phyloP scores from a whole-genome alignment of 2,797 vertebrate species.

The Vultur gryphus region DNA sequence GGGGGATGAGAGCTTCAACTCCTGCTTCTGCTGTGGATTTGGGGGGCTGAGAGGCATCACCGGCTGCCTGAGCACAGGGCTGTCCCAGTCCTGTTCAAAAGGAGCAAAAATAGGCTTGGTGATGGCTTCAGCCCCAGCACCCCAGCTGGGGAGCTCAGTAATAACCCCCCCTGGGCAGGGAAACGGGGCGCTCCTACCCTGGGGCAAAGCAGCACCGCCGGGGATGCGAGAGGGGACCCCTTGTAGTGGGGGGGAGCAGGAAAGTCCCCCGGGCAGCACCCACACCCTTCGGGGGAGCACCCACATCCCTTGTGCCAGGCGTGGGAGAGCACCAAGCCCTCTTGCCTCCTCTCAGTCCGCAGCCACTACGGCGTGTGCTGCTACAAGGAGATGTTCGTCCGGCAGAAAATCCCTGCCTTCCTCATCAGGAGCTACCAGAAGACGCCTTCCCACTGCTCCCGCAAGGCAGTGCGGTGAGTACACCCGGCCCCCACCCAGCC shows the following conservation, averaged over 20 bases:
- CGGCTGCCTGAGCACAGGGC: accelerated
- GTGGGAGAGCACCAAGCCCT: not conserved
- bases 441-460: not conserved
- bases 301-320: accelerated
- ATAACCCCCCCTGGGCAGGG: accelerated
- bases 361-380: accelerated
- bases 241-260: accelerated
- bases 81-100: not conserved
- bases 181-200: accelerated
- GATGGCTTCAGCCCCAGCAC: not conserved
- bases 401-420: accelerated
- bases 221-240: accelerated
- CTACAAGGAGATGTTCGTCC: accelerated
- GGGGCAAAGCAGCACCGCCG: not conserved
- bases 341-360: not conserved
- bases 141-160: not conserved
- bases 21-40: not conserved
- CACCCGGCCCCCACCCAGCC: not conserved
- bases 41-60: not conserved
- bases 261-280: not conserved
- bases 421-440: accelerated
- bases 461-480: not conserved
- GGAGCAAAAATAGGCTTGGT: not conserved
- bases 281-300: not conserved
- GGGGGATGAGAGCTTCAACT: accelerated